Conservation (phyloP, 2,797 vertebrate genomes). For the Avahi laniger region DNA sequence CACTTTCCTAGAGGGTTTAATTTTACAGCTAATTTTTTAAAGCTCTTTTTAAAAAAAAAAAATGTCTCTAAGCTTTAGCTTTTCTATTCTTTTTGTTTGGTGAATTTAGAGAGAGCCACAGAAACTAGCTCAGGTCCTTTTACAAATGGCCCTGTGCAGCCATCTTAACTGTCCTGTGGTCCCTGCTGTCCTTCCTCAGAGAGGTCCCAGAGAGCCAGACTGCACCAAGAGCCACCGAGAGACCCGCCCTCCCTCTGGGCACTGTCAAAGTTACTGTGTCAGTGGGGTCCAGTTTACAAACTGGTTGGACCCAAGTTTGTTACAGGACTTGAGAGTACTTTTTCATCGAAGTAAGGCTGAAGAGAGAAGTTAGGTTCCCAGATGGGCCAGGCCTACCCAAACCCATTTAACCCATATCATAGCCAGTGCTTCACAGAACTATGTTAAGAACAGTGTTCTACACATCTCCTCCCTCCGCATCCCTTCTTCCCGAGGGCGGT, state of each 20-base stretch:
- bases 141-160: too few relatives aligned
- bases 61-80: not conserved
- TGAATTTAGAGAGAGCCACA: not conserved
- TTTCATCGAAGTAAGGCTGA: not conserved
- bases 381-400: too few relatives aligned
- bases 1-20: accelerated
- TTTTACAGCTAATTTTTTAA: not conserved
- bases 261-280: accelerated
- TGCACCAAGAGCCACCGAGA: not conserved
- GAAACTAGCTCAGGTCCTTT: not conserved
- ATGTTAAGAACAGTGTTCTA: too few relatives aligned
- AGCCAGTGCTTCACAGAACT: not conserved
- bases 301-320: not conserved
- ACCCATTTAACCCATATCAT: accelerated
- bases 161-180: not conserved
- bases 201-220: not conserved
- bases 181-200: not conserved
- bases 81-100: not conserved
- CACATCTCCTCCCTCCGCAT: accelerated
- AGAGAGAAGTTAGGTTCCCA: not conserved
- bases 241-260: accelerated
- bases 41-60: not conserved
- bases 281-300: not conserved
- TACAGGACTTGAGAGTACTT: too few relatives aligned
- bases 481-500: too few relatives aligned